phyloP scores from a whole-genome alignment of 2,888 invertebrate species.

The Leucoma salicis region DNA sequence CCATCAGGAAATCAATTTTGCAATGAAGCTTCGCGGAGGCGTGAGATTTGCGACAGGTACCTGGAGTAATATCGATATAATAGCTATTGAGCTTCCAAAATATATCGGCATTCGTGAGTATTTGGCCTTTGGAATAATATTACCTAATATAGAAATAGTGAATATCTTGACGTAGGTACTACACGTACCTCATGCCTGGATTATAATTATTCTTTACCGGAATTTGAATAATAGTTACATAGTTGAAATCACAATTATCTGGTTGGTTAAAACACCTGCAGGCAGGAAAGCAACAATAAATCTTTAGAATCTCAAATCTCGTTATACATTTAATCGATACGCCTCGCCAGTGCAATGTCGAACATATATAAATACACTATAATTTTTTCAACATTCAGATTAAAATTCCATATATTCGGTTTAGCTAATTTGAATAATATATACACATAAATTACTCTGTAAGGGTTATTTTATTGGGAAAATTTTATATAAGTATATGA shows the following conservation, averaged over 20 bases:
- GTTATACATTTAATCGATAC: constrained; percentile 26
- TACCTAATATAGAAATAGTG: no score
- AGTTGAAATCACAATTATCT: constrained; percentile 19
- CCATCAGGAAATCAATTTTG: constrained; percentile 79
- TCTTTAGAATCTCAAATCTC: constrained; percentile 31
- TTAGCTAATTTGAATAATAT: constrained; percentile 40
- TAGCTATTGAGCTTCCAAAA: constrained; percentile 44
- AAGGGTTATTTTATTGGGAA: constrained; percentile 29
- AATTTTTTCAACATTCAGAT: constrained; percentile 37
- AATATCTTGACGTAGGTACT: no score
- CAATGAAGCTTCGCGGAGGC: constrained; percentile 73
- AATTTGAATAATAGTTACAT: no score
- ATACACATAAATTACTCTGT: constrained; percentile 37
- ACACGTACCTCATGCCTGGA: no score
- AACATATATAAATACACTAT: constrained; percentile 21
- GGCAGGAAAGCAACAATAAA: constrained; percentile 29
- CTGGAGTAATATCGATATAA: constrained; percentile 48
- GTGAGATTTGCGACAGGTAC: constrained; percentile 70
- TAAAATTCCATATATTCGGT: constrained; percentile 44
- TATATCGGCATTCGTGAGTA: constrained; percentile 5
- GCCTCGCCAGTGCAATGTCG: constrained; percentile 20
- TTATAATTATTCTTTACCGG: no score
- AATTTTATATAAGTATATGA: constrained; percentile 12
- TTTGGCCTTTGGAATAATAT: no score
- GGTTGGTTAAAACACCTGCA: constrained; percentile 18